Evolutionary conservation across 2,113 vertebrate genomes (phyloP).

Genomic region (Caranx ignobilis): DNA sequence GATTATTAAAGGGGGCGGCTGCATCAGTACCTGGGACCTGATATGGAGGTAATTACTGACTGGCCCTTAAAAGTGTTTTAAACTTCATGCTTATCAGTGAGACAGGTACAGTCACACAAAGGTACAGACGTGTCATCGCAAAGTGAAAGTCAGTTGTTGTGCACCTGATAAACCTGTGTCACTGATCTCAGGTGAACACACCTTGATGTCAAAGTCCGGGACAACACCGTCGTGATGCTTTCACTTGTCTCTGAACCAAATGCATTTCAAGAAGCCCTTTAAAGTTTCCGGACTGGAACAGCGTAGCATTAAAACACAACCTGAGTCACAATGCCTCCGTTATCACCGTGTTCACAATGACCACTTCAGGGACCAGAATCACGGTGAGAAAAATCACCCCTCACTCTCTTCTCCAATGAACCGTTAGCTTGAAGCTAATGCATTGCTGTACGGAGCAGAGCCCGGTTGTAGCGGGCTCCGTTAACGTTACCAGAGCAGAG

Average conservation of each 20-base stretch:
- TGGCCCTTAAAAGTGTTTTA: no score
- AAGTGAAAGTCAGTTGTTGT: background rate
- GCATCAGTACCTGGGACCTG: background rate
- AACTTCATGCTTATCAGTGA: no score
- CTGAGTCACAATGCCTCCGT: no score
- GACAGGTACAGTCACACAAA: no score
- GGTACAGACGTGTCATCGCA: no score
- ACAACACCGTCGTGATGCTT: no score
- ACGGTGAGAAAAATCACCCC: background rate
- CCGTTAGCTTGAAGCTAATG: conserved; percentile 31
- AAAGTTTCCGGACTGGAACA: no score
- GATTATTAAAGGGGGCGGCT: conserved; percentile 1
- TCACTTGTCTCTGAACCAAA: no score
- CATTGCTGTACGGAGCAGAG: background rate
- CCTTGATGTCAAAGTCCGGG: conserved; percentile 24
- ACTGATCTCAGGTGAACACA: background rate
- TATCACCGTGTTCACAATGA: background rate
- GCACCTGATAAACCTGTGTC: background rate
- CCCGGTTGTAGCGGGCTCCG: background rate
- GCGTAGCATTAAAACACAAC: no score
- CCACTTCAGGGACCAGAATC: background rate
- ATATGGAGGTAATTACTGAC: no score
- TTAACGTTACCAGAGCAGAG: conserved; percentile 85
- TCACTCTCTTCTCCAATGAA: background rate
- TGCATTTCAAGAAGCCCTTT: no score